Conservation (phyloP, 2,797 vertebrate genomes). For the Mallotus villosus region DNA sequence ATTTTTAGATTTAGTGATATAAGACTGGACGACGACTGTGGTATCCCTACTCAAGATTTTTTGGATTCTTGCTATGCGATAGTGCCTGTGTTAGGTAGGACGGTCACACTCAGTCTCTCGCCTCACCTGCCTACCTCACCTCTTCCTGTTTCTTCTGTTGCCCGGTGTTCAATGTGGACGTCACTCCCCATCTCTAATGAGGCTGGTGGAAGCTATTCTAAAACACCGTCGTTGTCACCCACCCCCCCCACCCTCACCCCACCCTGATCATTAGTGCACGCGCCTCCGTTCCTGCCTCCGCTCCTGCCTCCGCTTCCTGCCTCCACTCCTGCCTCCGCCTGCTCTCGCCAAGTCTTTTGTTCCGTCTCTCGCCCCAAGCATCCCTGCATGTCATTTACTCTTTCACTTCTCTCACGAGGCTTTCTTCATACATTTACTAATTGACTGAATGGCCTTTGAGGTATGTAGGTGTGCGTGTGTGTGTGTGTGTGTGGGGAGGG, state of each 20-base stretch:
- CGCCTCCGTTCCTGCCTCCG: conserved; percentile 18
- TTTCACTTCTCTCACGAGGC: conserved; percentile 4
- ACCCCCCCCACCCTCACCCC: neutral
- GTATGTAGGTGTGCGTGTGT: conserved; percentile 6
- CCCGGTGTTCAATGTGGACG: conserved; percentile 30
- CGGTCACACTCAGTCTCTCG: conserved; percentile 51
- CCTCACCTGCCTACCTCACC: conserved; percentile 15
- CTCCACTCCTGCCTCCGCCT: conserved; percentile 19
- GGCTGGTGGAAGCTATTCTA: neutral
- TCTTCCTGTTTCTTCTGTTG: conserved; percentile 28
- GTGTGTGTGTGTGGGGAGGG: neutral
- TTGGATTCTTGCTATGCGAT: conserved; percentile 98
- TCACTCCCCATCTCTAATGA: conserved; percentile 17
- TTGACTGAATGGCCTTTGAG: conserved; percentile 9
- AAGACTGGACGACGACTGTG: conserved; percentile 89
- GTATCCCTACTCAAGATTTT: conserved; percentile 96
- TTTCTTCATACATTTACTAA: conserved; percentile 8
- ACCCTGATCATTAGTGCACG: conserved; percentile 37
- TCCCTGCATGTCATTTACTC: conserved; percentile 16
- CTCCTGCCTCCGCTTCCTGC: no score
- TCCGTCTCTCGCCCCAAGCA: neutral
- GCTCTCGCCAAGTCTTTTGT: conserved; percentile 15
- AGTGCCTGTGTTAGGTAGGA: conserved; percentile 97
- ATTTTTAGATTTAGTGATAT: conserved; percentile 95
- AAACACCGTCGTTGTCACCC: no score